Evolutionary conservation across 2,888 invertebrate species (phyloP).

Genomic region (Lordiphosa fenestrarum): DNA sequence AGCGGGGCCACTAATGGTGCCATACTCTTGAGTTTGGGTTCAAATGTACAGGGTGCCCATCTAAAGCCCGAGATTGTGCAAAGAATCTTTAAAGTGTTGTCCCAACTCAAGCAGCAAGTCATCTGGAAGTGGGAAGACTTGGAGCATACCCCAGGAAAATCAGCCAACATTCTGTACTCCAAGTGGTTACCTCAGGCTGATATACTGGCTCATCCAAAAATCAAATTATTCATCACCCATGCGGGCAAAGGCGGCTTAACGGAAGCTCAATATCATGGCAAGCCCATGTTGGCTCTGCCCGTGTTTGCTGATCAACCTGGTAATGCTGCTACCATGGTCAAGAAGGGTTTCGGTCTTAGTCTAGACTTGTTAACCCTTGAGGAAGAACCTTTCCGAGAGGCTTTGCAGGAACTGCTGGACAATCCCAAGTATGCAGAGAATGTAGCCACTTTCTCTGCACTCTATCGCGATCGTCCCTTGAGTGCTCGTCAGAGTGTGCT

Average conservation of each 20-base stretch:
- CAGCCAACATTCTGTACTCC: constrained; percentile 79
- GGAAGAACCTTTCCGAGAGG: constrained; percentile 40
- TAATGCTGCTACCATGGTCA: constrained; percentile 61
- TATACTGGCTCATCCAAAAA: constrained; percentile 83
- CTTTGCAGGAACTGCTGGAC: constrained; percentile 55
- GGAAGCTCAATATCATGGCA: constrained; percentile 83
- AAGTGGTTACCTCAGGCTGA: constrained; percentile 87
- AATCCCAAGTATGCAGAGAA: constrained; percentile 59
- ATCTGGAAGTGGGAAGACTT: constrained; percentile 86
- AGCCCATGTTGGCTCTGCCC: constrained; percentile 80
- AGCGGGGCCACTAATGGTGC: constrained; percentile 78
- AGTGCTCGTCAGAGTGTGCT: constrained; percentile 81
- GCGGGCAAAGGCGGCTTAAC: constrained; percentile 85
- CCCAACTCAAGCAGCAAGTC: constrained; percentile 83
- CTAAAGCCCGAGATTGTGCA: constrained; percentile 81
- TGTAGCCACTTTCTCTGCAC: constrained; percentile 79
- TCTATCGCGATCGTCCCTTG: constrained; percentile 82
- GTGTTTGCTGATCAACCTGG: constrained; percentile 73
- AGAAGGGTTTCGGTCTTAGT: constrained; percentile 63
- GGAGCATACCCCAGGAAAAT: constrained; percentile 79
- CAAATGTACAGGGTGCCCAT: constrained; percentile 74
- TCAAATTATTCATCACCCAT: constrained; percentile 84
- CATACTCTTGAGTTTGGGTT: constrained; percentile 80
- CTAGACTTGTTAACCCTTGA: constrained; percentile 52
- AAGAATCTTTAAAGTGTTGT: constrained; percentile 83